These are phyloP conservation scores for Sciurus vulgaris DNA, from an alignment of 2,797 vertebrate genomes.

Conservation along the genomic window DNA sequence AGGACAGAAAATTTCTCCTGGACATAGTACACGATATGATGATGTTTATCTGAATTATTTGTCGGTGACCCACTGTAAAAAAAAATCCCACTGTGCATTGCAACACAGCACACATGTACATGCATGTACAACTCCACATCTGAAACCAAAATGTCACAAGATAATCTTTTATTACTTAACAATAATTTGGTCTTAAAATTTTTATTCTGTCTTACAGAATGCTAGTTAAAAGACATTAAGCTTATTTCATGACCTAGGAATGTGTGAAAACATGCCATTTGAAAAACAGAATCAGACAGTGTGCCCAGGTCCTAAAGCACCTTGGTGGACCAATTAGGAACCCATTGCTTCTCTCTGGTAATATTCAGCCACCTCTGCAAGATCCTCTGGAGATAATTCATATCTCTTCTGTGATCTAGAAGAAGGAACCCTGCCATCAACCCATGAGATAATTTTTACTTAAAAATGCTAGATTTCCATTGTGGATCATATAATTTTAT, in stretches of 20 bases:
- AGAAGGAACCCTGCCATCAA: background rate
- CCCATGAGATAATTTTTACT: background rate
- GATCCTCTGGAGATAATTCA: background rate
- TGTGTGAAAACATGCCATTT: conserved; percentile 19
- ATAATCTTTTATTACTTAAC: background rate
- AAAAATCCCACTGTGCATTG: background rate
- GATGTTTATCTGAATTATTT: background rate
- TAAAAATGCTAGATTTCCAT: background rate
- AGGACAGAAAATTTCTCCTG: background rate
- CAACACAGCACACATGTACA: fast-evolving
- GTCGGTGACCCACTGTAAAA: background rate
- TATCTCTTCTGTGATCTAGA: background rate
- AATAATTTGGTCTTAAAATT: background rate
- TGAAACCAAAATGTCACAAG: background rate
- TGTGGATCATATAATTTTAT: background rate
- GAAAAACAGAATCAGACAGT: background rate
- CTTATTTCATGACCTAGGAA: background rate
- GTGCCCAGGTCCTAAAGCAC: background rate
- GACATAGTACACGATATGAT: background rate
- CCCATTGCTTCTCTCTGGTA: background rate
- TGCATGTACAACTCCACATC: background rate
- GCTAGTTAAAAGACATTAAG: background rate
- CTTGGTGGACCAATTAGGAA: background rate
- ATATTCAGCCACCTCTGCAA: background rate
- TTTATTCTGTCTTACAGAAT: background rate